Evolutionary conservation across 2,113 vertebrate species (phyloP), one percentile per base, ranked within the genome.

Genomic region (Xyliphius kryptos): DNA sequence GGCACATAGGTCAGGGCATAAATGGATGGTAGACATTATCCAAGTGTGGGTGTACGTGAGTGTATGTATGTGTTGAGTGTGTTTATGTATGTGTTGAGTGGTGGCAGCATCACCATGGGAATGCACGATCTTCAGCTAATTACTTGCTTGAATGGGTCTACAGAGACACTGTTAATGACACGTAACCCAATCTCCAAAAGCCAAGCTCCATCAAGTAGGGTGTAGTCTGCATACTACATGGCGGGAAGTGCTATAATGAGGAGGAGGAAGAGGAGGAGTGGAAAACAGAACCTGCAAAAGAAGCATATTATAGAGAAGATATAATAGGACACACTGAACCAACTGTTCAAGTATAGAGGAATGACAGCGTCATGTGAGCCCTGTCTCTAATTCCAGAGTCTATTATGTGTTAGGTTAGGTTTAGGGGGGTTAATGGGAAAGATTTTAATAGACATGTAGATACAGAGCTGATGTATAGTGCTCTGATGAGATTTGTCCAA

Each of bases 81-180:
- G 56, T 65, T n/a, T n/a, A n/a, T n/a, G n/a, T n/a, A n/a, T n/a
- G n/a, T n/a, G n/a, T n/a, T 76, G 71, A 26, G 38, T 61, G 51
- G 48, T 56, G 60, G 56, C 67, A 19, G 43, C 61, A 66, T 75
- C 62, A 58, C 73, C 68, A 75, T 71, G 73, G 73, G 69, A 71
- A 66, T 75, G 73, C 73, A 71, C 49, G 66, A 49, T 71, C 66
- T 61, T 66, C 61, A 66, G 66, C 73, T 75, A 71, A 75, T 75
- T 71, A 75, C 61, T 53, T 49, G 69, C 56, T 48, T 75, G 69
- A 71, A 69, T 68, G 63, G 63, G 66, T 70, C 62, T 56, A 61
- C 66, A 58, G 69, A 71, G 64, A 61, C 71, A 69, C 73, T 57
- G 68, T 74, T 74, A 71, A 74, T 68, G 68, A 71, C 73, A 68